Evolutionary conservation across 1,140 invertebrate species (phyloP).

Genomic region (Delia radicum): DNA sequence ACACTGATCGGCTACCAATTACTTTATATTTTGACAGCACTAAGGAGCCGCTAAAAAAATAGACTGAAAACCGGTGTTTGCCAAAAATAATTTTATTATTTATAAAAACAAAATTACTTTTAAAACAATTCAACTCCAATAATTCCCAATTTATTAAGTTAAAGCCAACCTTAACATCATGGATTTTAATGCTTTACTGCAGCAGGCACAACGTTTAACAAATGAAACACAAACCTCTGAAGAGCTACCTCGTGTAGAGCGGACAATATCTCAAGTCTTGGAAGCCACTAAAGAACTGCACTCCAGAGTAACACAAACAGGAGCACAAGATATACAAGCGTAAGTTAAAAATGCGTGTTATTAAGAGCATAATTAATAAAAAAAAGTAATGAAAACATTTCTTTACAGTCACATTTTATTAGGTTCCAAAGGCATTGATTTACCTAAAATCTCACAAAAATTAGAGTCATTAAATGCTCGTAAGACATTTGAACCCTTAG

Average conservation of each 20-base stretch:
- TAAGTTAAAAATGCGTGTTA: too few species aligned
- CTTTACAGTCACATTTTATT: constrained; percentile 79
- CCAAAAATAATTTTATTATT: neutral
- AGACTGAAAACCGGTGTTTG: neutral
- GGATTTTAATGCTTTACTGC: constrained; percentile 82
- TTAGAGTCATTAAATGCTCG: constrained; percentile 83
- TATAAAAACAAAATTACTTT: neutral
- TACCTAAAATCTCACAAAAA: constrained; percentile 89
- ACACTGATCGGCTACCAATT: neutral
- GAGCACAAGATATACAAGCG: constrained; percentile 89
- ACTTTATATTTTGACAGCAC: neutral
- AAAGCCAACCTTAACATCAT: constrained; percentile 26
- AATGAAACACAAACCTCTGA: constrained; percentile 82
- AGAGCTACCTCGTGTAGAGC: constrained; percentile 82
- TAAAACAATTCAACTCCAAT: neutral
- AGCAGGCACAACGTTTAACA: constrained; percentile 87
- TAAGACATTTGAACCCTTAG: constrained; percentile 83
- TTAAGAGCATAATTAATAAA: neutral
- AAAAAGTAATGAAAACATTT: neutral
- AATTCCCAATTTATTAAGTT: neutral
- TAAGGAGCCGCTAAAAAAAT: neutral
- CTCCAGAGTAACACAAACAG: constrained; percentile 78
- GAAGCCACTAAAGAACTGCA: constrained; percentile 90
- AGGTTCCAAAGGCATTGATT: constrained; percentile 87
- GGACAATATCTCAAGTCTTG: constrained; percentile 86